These are phyloP conservation scores for Carapus acus DNA, from an alignment of 2,797 vertebrate genomes.

Conservation along the genomic window DNA sequence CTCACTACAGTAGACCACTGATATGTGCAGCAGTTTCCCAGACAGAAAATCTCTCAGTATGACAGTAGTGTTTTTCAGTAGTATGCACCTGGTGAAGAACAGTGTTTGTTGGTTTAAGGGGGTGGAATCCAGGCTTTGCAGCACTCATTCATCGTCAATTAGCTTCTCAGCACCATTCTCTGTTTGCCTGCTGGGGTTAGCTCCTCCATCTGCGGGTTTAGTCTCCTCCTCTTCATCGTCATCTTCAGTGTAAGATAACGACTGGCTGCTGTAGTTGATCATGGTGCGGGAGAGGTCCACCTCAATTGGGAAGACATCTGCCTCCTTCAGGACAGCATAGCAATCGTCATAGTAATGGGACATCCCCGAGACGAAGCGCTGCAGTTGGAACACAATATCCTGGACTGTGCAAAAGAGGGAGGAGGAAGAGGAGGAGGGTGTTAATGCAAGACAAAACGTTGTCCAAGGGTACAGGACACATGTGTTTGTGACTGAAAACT, in stretches of 20 bases:
- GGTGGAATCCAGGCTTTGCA: conserved; percentile 1
- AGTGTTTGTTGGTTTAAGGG: conserved; percentile 1
- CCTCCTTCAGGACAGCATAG: conserved; percentile 87
- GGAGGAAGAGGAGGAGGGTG: not conserved
- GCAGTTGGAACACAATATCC: conserved; percentile 98
- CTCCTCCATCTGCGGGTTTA: conserved; percentile 37
- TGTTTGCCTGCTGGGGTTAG: conserved; percentile 27
- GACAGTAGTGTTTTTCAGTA: conserved; percentile 26
- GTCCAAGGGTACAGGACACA: not conserved
- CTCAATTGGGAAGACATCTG: conserved; percentile 97
- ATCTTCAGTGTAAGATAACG: conserved; percentile 73
- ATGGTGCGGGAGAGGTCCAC: conserved; percentile 95
- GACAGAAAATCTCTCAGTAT: conserved; percentile 8
- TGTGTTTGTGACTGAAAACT: too few species aligned
- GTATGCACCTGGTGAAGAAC: conserved; percentile 14
- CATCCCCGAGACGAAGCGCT: conserved; percentile 96
- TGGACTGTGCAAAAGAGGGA: conserved; percentile 75
- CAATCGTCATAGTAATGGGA: conserved; percentile 95
- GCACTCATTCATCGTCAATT: conserved; percentile 74
- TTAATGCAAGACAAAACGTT: not conserved
- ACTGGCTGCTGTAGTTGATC: conserved; percentile 85
- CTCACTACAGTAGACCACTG: too few species aligned
- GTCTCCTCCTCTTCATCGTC: conserved; percentile 59
- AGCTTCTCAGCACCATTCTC: conserved; percentile 77
- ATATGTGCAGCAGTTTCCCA: not conserved